Percentiles rank a stretch among this genome's conserved stretches.
These are phyloP conservation scores for Caenorhabditis inopinata DNA, from an alignment of 1,140 invertebrate species.

Conservation along the genomic window DNA sequence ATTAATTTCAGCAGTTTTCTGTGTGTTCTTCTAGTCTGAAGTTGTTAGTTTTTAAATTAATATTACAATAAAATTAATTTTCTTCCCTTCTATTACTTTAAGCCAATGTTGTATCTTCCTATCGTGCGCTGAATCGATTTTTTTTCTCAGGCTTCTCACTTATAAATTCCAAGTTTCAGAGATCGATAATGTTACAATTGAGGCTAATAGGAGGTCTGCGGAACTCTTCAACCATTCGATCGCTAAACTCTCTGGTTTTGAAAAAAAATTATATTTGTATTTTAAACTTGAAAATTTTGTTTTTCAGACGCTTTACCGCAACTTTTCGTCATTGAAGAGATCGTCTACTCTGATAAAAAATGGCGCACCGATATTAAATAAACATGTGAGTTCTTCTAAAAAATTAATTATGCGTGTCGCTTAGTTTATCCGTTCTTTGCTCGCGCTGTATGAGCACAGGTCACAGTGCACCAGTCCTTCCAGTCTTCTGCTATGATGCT, in stretches of 20 bases:
- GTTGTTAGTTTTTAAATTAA: no score
- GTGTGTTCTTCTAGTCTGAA: no score
- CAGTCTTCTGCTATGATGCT: no score
- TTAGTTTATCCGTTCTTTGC: no score
- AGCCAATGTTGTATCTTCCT: no score
- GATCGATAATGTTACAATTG: slow-evolving; percentile 29
- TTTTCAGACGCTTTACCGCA: neutral
- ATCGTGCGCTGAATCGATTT: no score
- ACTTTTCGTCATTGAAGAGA: neutral
- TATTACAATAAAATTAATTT: no score
- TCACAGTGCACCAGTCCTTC: no score
- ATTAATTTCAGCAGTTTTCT: neutral
- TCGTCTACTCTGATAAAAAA: neutral
- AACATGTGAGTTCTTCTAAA: neutral
- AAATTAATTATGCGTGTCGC: no score
- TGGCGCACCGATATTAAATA: neutral
- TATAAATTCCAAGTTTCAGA: slow-evolving; percentile 1
- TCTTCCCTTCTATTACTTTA: no score
- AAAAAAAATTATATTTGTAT: neutral
- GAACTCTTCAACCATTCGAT: neutral
- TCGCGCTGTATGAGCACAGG: no score
- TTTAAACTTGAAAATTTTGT: neutral
- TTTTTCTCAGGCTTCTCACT: neutral
- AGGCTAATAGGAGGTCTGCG: neutral
- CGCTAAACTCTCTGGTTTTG: neutral